Percentiles rank a stretch among this genome's conserved stretches.
Conservation (phyloP, 1,140 invertebrate species). For the Heliconius hewitsoni region DNA sequence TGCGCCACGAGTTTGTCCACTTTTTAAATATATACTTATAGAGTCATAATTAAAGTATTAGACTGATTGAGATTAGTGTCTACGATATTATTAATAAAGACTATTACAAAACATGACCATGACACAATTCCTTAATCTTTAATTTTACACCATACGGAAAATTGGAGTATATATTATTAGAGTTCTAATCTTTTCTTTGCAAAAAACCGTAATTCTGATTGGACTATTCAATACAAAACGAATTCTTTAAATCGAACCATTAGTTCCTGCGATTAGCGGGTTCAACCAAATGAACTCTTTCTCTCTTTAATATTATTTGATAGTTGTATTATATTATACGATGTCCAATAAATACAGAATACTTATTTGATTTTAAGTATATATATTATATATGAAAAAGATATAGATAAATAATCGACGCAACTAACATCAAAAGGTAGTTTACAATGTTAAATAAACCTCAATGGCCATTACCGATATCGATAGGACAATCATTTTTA, state of each 20-base stretch:
- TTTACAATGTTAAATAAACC: slow-evolving; percentile 5
- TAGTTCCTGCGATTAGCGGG: too few species aligned
- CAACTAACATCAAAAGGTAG: slow-evolving; percentile 2
- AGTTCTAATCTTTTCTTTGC: background rate
- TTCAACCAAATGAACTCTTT: too few species aligned
- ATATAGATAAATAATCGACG: background rate
- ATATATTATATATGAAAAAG: background rate
- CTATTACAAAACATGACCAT: background rate
- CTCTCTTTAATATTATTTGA: background rate
- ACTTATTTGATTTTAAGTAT: background rate
- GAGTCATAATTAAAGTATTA: background rate
- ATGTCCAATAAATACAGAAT: background rate
- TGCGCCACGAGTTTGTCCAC: too few species aligned
- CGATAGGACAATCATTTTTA: background rate
- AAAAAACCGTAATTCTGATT: background rate
- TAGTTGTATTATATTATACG: background rate
- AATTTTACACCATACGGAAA: background rate
- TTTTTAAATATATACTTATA: too few species aligned
- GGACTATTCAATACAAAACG: too few species aligned
- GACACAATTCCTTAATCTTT: background rate
- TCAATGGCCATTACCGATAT: slow-evolving; percentile 9
- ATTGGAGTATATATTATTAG: background rate
- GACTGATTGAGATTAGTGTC: background rate
- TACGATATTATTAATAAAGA: background rate
- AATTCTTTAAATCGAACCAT: too few species aligned